Base-by-base conservation (phyloP, 2,888 invertebrate genomes). In the Ophonus ardosiacus region DNA sequence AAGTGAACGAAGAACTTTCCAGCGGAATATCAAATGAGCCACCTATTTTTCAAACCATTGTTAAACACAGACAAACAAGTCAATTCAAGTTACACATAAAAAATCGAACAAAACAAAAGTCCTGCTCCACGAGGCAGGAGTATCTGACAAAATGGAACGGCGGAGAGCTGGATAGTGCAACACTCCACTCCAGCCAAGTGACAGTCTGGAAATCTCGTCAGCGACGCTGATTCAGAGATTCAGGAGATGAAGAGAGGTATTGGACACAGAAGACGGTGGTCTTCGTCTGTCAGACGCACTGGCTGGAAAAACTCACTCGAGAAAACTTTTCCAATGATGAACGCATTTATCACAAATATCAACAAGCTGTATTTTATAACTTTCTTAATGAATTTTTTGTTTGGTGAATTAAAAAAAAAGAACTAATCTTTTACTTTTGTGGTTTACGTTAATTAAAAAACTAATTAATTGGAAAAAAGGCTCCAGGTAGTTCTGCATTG, bases 21-120 rank as follows among this genome's bases (percentile, higher is more conserved):
- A 31, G 68, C 68, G n/a, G 68, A 68, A 68, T 68, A 38, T 38
- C 15, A 68, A 68, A 68, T 18, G 78, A 57, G 78, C 56, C 78
- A 51, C 24, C 78, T 79, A 40, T 79, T 79, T 59, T 79, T 57
- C 38, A 51, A 59, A 38, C 57, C 79, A 40, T 79, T 79, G 79
- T 79, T 79, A 79, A 78, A 56, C 61, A 61, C 31, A 24, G 59
- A 79, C 31, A 79, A 79, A 79, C 79, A 79, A 79, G 59, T 79
- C 79, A 79, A 79, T 79, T 79, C 21, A 15, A 79, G 17, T 38
- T n/a, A 21, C 57, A 59, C 79, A 79, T 59, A 79, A 79, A 79
- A 78, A 78, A 56, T 63, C 63, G 63, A 24, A 38, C 68, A 68
- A 68, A 68, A 68, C 68, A 68, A 31, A 8, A 15, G 18, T 24